Evolutionary conservation across 2,888 invertebrate species (phyloP).

Genomic region (Mantis religiosa): DNA sequence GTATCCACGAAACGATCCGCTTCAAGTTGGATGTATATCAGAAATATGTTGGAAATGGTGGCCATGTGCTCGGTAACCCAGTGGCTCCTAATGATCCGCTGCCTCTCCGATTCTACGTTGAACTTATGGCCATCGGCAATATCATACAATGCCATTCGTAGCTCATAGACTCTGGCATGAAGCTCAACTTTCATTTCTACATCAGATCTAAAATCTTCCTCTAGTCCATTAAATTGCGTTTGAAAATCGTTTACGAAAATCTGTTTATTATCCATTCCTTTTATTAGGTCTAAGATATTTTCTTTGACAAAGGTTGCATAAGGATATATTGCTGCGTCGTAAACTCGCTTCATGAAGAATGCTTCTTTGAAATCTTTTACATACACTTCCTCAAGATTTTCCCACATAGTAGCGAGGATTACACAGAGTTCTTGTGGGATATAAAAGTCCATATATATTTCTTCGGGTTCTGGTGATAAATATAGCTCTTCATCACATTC

Average conservation of each 20-base stretch:
- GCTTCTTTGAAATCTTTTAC: conserved; percentile 53
- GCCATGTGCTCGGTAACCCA: conserved; percentile 56
- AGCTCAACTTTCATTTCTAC: conserved; percentile 58
- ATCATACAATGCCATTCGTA: conserved; percentile 51
- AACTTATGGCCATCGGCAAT: conserved; percentile 55
- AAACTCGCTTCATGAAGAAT: conserved; percentile 54
- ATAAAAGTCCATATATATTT: conserved; percentile 38
- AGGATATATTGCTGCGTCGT: conserved; percentile 53
- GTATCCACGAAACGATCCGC: conserved; percentile 52
- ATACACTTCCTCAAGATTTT: conserved; percentile 50
- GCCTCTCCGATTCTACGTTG: conserved; percentile 52
- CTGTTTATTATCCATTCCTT: conserved; percentile 56
- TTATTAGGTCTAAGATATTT: conserved; percentile 53
- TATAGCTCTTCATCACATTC: background rate
- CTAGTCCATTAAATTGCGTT: conserved; percentile 55
- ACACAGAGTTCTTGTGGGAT: conserved; percentile 43
- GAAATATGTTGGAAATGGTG: conserved; percentile 53
- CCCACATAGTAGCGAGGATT: conserved; percentile 51
- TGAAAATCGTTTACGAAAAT: conserved; percentile 55
- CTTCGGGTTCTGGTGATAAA: conserved; percentile 36
- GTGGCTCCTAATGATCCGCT: conserved; percentile 50
- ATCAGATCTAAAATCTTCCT: conserved; percentile 54
- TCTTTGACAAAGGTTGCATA: conserved; percentile 53
- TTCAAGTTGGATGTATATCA: conserved; percentile 58
- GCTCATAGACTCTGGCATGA: conserved; percentile 53